These are phyloP conservation scores for Xestia xanthographa DNA, from an alignment of 2,888 invertebrate genomes.

Conservation along the genomic window DNA sequence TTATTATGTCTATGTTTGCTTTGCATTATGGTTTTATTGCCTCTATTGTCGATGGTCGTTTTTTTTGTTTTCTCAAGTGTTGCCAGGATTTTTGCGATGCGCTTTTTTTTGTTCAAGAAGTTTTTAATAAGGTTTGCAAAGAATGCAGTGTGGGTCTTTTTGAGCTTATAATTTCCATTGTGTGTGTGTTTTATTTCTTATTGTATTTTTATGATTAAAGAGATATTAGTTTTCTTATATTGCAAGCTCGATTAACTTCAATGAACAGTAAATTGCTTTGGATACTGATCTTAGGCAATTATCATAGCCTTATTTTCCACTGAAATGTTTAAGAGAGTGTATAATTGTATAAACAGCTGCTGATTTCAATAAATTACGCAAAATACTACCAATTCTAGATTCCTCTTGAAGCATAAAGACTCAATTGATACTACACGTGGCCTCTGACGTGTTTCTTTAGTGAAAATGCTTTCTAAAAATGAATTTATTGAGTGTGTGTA, in stretches of 20 bases:
- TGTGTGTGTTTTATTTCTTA: slow-evolving; percentile 22
- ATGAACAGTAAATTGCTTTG: slow-evolving; percentile 15
- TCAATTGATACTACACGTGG: background rate
- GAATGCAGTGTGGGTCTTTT: slow-evolving; percentile 20
- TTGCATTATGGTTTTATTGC: slow-evolving; percentile 67
- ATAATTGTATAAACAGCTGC: slow-evolving; percentile 14
- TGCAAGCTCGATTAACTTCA: slow-evolving; percentile 47
- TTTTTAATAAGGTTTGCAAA: slow-evolving; percentile 40
- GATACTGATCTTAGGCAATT: background rate
- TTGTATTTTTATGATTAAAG: slow-evolving; percentile 1
- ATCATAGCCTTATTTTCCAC: background rate
- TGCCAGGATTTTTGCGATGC: slow-evolving; percentile 47
- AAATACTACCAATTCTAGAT: background rate
- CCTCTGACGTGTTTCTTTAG: background rate
- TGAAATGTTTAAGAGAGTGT: background rate
- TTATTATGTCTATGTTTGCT: slow-evolving; percentile 68
- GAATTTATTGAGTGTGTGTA: too few species aligned
- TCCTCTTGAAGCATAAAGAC: background rate
- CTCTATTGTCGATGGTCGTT: slow-evolving; percentile 58
- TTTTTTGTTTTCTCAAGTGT: slow-evolving; percentile 71
- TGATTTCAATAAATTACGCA: background rate
- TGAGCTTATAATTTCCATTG: slow-evolving; percentile 42
- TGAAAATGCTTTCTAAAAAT: too few species aligned
- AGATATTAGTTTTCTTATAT: slow-evolving; percentile 17
- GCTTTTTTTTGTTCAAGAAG: slow-evolving; percentile 30